phyloP scores from a whole-genome alignment of 2,797 vertebrate species.

The Alectoris magna region DNA sequence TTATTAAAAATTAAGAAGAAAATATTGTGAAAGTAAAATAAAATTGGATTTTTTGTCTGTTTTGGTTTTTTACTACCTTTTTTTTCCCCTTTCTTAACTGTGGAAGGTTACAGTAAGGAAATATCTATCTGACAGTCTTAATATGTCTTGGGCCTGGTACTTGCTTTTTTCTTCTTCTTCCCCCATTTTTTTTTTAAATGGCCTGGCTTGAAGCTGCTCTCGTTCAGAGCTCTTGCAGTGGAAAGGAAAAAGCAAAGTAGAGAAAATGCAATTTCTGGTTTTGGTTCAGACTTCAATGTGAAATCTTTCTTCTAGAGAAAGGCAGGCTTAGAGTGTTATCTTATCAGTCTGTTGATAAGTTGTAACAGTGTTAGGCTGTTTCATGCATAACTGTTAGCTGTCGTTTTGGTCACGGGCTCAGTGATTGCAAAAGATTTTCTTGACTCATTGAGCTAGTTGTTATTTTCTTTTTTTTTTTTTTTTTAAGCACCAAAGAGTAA shows the following conservation, averaged over 20 bases:
- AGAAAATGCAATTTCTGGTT: slow-evolving; percentile 22
- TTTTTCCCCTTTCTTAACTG: neutral
- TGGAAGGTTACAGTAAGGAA: neutral
- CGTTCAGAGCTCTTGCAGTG: neutral
- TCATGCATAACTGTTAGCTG: slow-evolving; percentile 45
- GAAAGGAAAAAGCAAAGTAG: neutral
- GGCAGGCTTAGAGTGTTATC: slow-evolving; percentile 47
- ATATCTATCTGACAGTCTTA: neutral
- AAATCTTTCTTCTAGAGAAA: slow-evolving; percentile 51
- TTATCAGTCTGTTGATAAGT: slow-evolving; percentile 66
- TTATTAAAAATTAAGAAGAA: neutral
- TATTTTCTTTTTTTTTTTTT: neutral
- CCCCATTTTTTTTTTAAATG: neutral
- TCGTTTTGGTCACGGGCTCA: slow-evolving; percentile 36
- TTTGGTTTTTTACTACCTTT: neutral
- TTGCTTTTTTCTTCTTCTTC: neutral
- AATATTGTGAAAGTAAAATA: neutral
- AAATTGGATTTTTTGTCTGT: neutral
- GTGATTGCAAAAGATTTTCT: slow-evolving; percentile 59
- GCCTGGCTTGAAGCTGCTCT: neutral
- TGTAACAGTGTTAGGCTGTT: slow-evolving; percentile 49
- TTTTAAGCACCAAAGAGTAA: neutral
- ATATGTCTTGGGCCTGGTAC: neutral
- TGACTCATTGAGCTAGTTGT: slow-evolving; percentile 9
- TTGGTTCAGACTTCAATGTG: slow-evolving; percentile 49